These are phyloP conservation scores for Ochropleura plecta DNA, from an alignment of 2,888 invertebrate species.

Conservation along the genomic window DNA sequence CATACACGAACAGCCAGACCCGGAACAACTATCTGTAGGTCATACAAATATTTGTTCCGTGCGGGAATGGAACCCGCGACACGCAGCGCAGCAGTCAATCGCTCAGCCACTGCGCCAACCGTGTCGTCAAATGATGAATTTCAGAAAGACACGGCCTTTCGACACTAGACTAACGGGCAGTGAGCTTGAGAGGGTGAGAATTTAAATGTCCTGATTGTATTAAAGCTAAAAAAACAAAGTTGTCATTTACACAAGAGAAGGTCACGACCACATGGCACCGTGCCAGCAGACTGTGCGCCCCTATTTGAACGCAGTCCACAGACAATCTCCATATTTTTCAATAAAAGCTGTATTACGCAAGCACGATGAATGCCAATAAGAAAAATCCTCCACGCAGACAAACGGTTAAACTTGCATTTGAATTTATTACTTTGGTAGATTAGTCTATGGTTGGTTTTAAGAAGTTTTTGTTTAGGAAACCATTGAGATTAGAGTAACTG, in stretches of 20 bases:
- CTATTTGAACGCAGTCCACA: conserved; percentile 38
- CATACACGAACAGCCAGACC: too few species aligned
- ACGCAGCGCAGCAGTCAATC: too few species aligned
- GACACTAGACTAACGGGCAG: too few species aligned
- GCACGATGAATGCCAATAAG: conserved; percentile 11
- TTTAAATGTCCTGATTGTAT: conserved; percentile 42
- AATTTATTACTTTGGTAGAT: background rate
- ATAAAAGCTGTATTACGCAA: conserved; percentile 43
- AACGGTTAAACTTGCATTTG: background rate
- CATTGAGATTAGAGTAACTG: background rate
- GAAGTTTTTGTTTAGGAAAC: background rate
- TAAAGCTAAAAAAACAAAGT: conserved; percentile 11
- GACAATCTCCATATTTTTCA: conserved; percentile 42
- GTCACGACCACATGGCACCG: conserved; percentile 57
- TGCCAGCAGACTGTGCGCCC: conserved; percentile 47
- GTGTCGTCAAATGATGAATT: too few species aligned
- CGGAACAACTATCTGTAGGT: too few species aligned
- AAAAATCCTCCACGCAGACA: background rate
- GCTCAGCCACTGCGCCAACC: too few species aligned
- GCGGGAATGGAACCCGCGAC: too few species aligned
- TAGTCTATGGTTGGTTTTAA: background rate
- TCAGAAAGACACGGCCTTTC: background rate
- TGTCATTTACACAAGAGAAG: conserved; percentile 51
- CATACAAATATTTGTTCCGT: too few species aligned
- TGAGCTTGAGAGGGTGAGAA: conserved; percentile 2